Conservation (phyloP, 1,140 invertebrate genomes). For the Littorina saxatilis region DNA sequence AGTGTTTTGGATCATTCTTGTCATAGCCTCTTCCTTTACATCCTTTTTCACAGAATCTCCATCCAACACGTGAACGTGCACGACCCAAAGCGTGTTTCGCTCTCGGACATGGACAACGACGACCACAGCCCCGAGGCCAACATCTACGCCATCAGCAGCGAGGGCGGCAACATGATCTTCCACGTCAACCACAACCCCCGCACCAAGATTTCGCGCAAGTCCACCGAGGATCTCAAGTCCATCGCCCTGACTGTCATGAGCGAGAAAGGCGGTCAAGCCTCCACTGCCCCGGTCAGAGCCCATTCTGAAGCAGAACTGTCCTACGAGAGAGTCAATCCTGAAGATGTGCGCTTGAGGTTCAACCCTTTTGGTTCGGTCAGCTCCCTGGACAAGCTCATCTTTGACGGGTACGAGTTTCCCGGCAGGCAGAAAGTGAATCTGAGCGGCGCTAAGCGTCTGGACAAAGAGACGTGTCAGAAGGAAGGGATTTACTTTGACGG, state of each 20-base stretch:
- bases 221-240: slow-evolving; percentile 66
- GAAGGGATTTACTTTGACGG: slow-evolving; percentile 73
- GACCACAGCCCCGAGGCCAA: slow-evolving; percentile 78
- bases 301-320: slow-evolving; percentile 67
- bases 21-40: too few species aligned
- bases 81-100: slow-evolving; percentile 79
- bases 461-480: slow-evolving; percentile 71
- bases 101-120: slow-evolving; percentile 65
- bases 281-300: slow-evolving; percentile 54
- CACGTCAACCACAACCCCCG: slow-evolving; percentile 80
- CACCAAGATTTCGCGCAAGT: slow-evolving; percentile 55
- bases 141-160: slow-evolving; percentile 91
- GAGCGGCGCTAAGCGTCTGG: slow-evolving; percentile 61
- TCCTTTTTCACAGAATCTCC: slow-evolving; percentile 79
- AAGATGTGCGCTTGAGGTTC: slow-evolving; percentile 68
- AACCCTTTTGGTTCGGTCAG: slow-evolving; percentile 74
- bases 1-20: too few species aligned
- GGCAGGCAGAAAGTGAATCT: slow-evolving; percentile 44
- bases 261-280: slow-evolving; percentile 57
- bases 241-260: slow-evolving; percentile 66
- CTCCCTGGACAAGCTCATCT: slow-evolving; percentile 68
- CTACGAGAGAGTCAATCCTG: slow-evolving; percentile 70
- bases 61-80: slow-evolving; percentile 89
- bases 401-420: slow-evolving; percentile 65
- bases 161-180: slow-evolving; percentile 90